phyloP scores from a whole-genome alignment of 2,888 invertebrate species.

The Philereme vetulata region DNA sequence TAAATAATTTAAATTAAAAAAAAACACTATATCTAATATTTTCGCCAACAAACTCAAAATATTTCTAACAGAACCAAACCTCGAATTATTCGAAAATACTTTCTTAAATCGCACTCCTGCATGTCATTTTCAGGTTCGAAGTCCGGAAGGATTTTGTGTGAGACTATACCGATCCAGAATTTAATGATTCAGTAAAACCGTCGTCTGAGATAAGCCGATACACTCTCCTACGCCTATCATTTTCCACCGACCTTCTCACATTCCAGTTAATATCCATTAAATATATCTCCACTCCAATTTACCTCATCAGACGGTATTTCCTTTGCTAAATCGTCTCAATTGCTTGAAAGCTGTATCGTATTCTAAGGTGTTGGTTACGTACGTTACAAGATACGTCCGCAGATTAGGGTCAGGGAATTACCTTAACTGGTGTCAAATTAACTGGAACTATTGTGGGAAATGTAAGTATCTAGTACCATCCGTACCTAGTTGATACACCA shows the following conservation, averaged over 20 bases:
- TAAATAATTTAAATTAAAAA: too few relatives aligned
- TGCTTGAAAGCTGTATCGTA: slow-evolving; percentile 33
- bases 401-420: slow-evolving; percentile 18
- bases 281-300: slow-evolving; percentile 44
- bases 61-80: too few relatives aligned
- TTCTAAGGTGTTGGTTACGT: slow-evolving; percentile 28
- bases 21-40: too few relatives aligned
- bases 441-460: slow-evolving; percentile 12
- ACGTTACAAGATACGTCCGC: slow-evolving; percentile 26
- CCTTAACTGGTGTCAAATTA: slow-evolving; percentile 19
- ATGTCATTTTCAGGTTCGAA: too few relatives aligned
- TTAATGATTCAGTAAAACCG: too few relatives aligned
- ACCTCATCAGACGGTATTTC: slow-evolving; percentile 72
- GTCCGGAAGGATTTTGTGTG: too few relatives aligned
- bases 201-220: not conserved
- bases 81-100: too few relatives aligned
- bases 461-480: too few relatives aligned
- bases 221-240: slow-evolving; percentile 1
- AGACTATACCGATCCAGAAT: too few relatives aligned
- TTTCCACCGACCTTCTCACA: slow-evolving; percentile 5
- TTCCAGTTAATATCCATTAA: slow-evolving; percentile 22
- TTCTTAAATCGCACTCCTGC: too few relatives aligned
- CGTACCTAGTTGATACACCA: too few relatives aligned
- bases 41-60: too few relatives aligned
- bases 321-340: slow-evolving; percentile 55